Percentiles rank a stretch among this genome's conserved stretches.
Evolutionary conservation across 2,113 vertebrate genomes (phyloP).

Genomic region (Gasterosteus nipponicus): DNA sequence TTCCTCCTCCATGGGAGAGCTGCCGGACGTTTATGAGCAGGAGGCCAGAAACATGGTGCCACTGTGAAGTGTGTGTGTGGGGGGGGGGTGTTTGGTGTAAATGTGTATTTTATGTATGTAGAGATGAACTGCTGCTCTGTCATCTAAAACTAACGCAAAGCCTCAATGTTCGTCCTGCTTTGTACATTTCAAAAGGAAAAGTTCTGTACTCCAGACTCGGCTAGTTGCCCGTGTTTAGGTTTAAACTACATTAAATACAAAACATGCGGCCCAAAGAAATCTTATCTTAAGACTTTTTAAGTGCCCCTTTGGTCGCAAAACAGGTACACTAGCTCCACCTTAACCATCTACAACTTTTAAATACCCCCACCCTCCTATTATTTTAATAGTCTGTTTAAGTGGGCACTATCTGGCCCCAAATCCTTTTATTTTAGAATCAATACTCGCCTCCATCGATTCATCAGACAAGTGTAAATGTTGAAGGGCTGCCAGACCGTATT

Average conservation of each 20-base stretch:
- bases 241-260: neutral
- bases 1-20: constrained; percentile 72
- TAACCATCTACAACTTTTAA: neutral
- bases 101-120: neutral
- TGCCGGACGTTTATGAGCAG: constrained; percentile 79
- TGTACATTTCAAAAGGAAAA: neutral
- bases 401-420: neutral
- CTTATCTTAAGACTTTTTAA: neutral
- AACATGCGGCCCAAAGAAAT: neutral
- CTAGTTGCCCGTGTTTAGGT: neutral
- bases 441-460: neutral
- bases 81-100: neutral
- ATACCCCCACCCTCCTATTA: too few relatives aligned
- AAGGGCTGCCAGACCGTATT: neutral
- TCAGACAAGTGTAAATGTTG: neutral
- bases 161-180: neutral
- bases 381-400: too few relatives aligned
- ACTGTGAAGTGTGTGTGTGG: constrained; percentile 56
- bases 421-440: constrained; percentile 49
- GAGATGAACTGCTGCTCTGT: neutral
- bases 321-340: neutral
- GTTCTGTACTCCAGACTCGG: neutral
- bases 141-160: neutral
- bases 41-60: constrained; percentile 71
- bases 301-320: neutral